Base-by-base conservation (phyloP, 2,113 vertebrate genomes). In the Nothocercus nigrocapillus region DNA sequence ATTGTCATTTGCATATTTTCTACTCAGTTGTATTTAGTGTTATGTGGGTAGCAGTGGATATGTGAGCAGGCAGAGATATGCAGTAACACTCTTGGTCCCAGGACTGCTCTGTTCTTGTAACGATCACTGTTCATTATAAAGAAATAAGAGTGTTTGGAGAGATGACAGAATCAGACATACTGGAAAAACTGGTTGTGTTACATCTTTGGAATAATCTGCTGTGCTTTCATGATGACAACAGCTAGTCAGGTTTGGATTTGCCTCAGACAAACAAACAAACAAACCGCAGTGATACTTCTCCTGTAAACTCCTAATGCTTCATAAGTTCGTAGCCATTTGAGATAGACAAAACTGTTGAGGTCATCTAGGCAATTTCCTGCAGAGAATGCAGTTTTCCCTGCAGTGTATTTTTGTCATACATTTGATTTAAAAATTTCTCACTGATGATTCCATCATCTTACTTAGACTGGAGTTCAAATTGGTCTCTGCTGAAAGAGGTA, bases 61-160 rank as follows among this genome's bases (percentile, higher is more conserved):
- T 86, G 74, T 96, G 76, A 40, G 62, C 73, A 92, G 53, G 38
- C 79, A 54, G 69, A 95, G 51, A 66, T 86, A 53, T 81, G 73
- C 24, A 36, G 0, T 93, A 30, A 75, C 36, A 49, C 78, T 83
- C 69, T 75, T n/a, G 61, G 42, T 82, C 53, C 58, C 62, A 84
- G 63, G 49, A 58, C 58, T 84, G 44, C 36, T 42, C 32, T 90
- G 69, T 45, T 73, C 20, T n/a, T 79, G 27, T 92, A 45, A n/a
- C 24, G 85, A 53, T 66, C 34, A 44, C 14, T 73, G 58, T 28
- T 88, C 22, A 66, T 59, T 86, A 32, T 21, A 34, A 82, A 66
- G 68, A 77, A 77, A 12, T 45, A 42, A 63, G 45, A 15, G 11
- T 20, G 9, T 82, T 88, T 27, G 67, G 64, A 16, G 22, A 36